Percentiles rank a stretch among this genome's conserved stretches.
Conservation (phyloP, 2,888 invertebrate genomes). For the Drosophila cracens region DNA sequence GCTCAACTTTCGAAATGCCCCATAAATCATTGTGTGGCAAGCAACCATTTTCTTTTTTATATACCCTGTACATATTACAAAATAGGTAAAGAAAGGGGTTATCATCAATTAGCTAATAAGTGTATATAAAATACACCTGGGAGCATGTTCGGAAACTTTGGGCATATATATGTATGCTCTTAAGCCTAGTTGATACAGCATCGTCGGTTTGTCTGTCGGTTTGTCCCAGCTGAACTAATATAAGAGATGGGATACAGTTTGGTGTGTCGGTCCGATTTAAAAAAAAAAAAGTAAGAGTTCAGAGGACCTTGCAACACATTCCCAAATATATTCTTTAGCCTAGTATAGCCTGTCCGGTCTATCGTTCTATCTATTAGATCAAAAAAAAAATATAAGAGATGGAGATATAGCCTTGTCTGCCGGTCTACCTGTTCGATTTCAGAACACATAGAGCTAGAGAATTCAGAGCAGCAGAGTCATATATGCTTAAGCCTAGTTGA, state of each 20-base stretch:
- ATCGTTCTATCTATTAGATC: no score
- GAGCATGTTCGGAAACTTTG: neutral
- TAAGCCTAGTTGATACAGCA: no score
- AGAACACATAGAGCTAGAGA: neutral
- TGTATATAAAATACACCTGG: neutral
- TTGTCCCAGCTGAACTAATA: neutral
- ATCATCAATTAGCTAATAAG: neutral
- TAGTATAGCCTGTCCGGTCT: neutral
- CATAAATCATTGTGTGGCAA: constrained; percentile 73
- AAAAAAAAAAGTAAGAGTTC: neutral
- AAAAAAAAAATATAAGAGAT: neutral
- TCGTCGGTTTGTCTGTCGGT: neutral
- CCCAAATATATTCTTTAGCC: neutral
- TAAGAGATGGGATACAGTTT: neutral
- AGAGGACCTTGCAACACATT: neutral
- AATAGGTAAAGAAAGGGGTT: neutral
- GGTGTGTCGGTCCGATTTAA: neutral
- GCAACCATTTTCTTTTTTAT: constrained; percentile 65
- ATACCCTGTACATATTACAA: constrained; percentile 16
- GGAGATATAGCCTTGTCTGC: neutral
- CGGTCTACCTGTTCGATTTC: neutral
- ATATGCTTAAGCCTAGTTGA: neutral
- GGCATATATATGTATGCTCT: neutral
- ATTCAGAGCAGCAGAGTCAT: neutral
- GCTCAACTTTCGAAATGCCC: constrained; percentile 67